Conservation (phyloP, 2,888 invertebrate species). For the Campopleginae sp. region DNA sequence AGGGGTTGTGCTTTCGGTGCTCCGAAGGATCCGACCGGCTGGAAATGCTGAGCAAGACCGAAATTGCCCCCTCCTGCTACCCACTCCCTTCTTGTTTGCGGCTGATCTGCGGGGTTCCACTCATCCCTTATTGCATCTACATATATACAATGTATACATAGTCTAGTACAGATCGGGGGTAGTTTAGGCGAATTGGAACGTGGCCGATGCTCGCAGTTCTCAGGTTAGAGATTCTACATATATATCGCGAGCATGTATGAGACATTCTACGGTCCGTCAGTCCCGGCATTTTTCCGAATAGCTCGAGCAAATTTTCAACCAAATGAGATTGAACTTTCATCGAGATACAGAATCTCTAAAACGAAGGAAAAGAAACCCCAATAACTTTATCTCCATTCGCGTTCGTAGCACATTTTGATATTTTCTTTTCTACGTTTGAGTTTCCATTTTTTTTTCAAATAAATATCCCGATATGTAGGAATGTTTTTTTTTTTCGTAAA, state of each 20-base stretch:
- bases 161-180: constrained; percentile 41
- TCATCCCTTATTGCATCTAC: constrained; percentile 63
- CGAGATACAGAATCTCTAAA: not conserved
- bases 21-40: constrained; percentile 65
- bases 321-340: not conserved
- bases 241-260: not conserved
- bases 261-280: constrained; percentile 4
- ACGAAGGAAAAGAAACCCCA: not conserved
- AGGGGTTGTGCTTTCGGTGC: constrained; percentile 52
- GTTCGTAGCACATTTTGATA: not conserved
- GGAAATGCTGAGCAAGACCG: constrained; percentile 79
- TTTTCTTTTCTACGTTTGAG: not conserved
- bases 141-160: constrained; percentile 37
- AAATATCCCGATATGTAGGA: not conserved
- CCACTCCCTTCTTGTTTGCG: constrained; percentile 76
- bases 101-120: constrained; percentile 68
- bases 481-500: not conserved
- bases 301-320: not conserved
- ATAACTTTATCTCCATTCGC: not conserved
- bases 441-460: not conserved
- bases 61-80: constrained; percentile 74
- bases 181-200: constrained; percentile 54
- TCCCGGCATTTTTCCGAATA: not conserved
- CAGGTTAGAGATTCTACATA: not conserved
- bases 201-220: constrained; percentile 45